These are phyloP conservation scores for mouse (Mus musculus) DNA, from an alignment of 2,113 vertebrate species.

Conservation along the genomic window GRCm39 chr13:112234501-112235000, in stretches of 20 bases:
- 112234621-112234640: not conserved
- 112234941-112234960: too few relatives aligned
- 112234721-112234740: not conserved
- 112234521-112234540: not conserved
- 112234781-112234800: not conserved
- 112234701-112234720: not conserved
- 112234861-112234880: not conserved
- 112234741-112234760: not conserved
- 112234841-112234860: not conserved
- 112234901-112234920: not conserved
- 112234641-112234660: not conserved
- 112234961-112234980: not conserved
- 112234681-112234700: not conserved
- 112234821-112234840: not conserved
- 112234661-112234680: not conserved
- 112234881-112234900: not conserved
- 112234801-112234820: not conserved
- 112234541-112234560: not conserved
- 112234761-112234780: not conserved
- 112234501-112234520: not conserved
- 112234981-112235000: too few relatives aligned
- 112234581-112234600: not conserved
- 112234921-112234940: not conserved
- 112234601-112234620: not conserved
- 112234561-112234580: not conserved